Evolutionary conservation across 2,888 invertebrate species (phyloP).

Genomic region (Tinea semifulvella): DNA sequence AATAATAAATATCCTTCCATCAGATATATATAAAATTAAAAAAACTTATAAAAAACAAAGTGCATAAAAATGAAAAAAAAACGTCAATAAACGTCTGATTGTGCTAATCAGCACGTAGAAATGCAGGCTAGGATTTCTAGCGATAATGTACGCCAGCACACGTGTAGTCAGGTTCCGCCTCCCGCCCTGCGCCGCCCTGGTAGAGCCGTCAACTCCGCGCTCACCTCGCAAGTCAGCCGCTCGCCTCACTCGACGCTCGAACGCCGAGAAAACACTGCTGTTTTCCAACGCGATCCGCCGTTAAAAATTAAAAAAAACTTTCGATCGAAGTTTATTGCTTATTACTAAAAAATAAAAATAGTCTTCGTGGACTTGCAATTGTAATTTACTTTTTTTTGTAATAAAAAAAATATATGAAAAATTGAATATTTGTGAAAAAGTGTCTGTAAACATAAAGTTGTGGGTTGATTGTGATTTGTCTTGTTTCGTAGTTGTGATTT

Average conservation of each 20-base stretch:
- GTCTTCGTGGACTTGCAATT: neutral
- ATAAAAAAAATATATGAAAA: slow-evolving; percentile 15
- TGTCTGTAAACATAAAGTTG: slow-evolving; percentile 36
- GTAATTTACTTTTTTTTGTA: slow-evolving; percentile 9
- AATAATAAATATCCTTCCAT: too few species aligned
- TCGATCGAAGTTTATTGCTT: slow-evolving; percentile 32
- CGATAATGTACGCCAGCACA: slow-evolving; percentile 27
- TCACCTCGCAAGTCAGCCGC: slow-evolving; percentile 53
- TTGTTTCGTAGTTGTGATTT: slow-evolving; percentile 37
- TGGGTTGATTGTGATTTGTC: slow-evolving; percentile 56
- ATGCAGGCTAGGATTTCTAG: slow-evolving; percentile 24
- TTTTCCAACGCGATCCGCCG: slow-evolving; percentile 61
- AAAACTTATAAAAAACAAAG: neutral
- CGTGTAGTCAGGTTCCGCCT: slow-evolving; percentile 59
- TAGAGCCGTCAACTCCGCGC: slow-evolving; percentile 34
- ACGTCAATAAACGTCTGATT: slow-evolving; percentile 13
- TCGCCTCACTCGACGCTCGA: slow-evolving; percentile 62
- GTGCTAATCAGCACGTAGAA: slow-evolving; percentile 17
- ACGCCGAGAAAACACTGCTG: slow-evolving; percentile 62
- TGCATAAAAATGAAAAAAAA: neutral
- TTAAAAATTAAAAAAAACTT: slow-evolving; percentile 34
- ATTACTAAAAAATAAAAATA: neutral
- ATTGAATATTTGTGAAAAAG: slow-evolving; percentile 27
- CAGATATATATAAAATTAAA: neutral
- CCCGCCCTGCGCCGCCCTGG: slow-evolving; percentile 35